Evolutionary conservation across 2,113 vertebrate genomes (phyloP), one percentile per base, ranked within the genome.

Genomic region (Terrapene triunguis): DNA sequence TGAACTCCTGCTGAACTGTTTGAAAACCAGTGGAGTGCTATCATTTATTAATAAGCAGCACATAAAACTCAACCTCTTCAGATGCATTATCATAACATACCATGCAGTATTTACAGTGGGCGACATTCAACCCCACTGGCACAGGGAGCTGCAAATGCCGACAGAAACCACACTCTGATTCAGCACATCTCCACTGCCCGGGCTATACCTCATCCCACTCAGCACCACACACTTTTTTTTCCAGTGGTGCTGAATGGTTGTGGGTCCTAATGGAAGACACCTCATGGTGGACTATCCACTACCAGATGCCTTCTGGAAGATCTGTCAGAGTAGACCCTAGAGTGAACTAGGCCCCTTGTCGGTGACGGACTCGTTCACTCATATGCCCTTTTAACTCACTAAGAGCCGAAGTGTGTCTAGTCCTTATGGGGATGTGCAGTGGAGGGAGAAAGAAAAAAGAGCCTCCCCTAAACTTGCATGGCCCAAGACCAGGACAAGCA

Each of bases 1-100:
- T 90, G 93, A 94, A 87, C 87, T 95, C 53, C 47, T 53, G 59
- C 35, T 96, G 92, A 96, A 88, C 90, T 81, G 16, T 47, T 85
- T 47, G 69, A 82, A 93, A 94, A 76, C 72, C 9, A 47, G 21
- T 62, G 80, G 11, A 80, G 35, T 38, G 76, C 4, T 69, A 95
- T 93, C 5, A 47, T 86, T 90, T 95, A 82, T 94, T 96, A 86
- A 97, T 47, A 91, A 80, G 42, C 82, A 88, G 76, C 69, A 78
- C 72, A 48, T 59, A 93, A 90, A 96, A 84, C 8, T 14, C 12
- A n/a, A 32, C 27, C 59, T 50, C 42, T 79, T 72, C 74, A 87
- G 76, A 83, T 91, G 51, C 80, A 84, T 82, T 92, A 85, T 54
- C 65, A 47, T 89, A 94, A 90, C 35, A 29, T 87, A 48, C n/a